Conservation (phyloP, 1,140 invertebrate genomes). For the Whitmania pigra region DNA sequence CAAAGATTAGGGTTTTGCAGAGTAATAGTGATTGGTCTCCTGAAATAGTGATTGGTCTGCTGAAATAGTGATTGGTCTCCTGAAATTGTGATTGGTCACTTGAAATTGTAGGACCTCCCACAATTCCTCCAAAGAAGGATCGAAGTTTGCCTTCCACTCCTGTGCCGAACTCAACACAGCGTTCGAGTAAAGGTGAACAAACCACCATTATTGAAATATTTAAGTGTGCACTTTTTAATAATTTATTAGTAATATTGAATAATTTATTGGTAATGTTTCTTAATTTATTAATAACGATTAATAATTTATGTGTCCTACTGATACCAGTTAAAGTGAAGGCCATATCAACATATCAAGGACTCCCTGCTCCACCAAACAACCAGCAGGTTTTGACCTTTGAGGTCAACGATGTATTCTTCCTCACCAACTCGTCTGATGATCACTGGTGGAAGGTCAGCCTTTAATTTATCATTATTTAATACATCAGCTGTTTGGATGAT, state of each 20-base stretch:
- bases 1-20: too few relatives aligned
- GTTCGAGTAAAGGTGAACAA: not conserved
- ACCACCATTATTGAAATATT: not conserved
- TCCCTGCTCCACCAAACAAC: constrained; percentile 29
- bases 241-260: not conserved
- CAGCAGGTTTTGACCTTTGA: constrained; percentile 30
- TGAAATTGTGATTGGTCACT: too few relatives aligned
- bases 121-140: constrained; percentile 9
- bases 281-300: too few relatives aligned
- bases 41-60: too few relatives aligned
- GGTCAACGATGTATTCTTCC: constrained; percentile 34
- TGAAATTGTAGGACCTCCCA: constrained; percentile 7
- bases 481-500: not conserved
- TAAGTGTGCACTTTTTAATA: not conserved
- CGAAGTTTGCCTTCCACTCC: constrained; percentile 13
- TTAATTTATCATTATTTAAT: too few relatives aligned
- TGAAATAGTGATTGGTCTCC: not conserved
- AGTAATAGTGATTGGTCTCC: too few relatives aligned
- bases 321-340: constrained; percentile 27
- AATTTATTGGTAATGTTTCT: not conserved
- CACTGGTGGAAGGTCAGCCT: constrained; percentile 35
- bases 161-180: not conserved
- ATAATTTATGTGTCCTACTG: not conserved
- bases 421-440: constrained; percentile 31
- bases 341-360: constrained; percentile 31